Base-by-base conservation (phyloP, 2,797 vertebrate genomes). In the Typhlichthys eigenmanni region DNA sequence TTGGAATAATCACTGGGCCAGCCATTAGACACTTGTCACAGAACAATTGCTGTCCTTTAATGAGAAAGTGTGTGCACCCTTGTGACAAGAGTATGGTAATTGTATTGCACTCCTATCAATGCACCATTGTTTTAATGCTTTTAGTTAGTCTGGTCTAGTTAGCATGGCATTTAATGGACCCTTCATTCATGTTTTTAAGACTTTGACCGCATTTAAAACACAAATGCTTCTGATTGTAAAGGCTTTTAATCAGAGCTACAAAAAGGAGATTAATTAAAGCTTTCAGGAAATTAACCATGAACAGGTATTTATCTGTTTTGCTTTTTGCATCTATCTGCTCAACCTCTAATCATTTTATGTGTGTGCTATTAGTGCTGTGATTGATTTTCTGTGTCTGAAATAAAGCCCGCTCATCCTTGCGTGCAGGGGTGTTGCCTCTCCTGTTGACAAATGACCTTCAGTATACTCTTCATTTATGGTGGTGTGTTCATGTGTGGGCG, bases 301-400 rank as follows among this genome's bases (percentile, higher is more conserved):
- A 81, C 82, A 85, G 74, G 79, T 86, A 76, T 88, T 88, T 88
- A 84, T 86, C 71, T 84, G 73, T 83, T 80, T 85, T 83, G 76
- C 56, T 77, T 81, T 84, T 88, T 69, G 85, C 69, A 64, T 80
- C 69, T 77, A 64, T 68, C 76, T 85, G 73, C 80, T 78, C 72
- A 84, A 81, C 74, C 77, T 70, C 58, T 69, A 72, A 86, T 88
- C 86, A 90, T 91, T 87, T 80, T 85, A 83, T 88, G 85, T 90
- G 77, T 67, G 66, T 76, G 71, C 78, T 80, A 88, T 89, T 90
- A 89, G 75, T 54, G 62, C 29, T 1, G 50, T 86, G 85, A 88
- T 90, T 85, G 77, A 90, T 91, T 88, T 79, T 74, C 52, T 51
- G 53, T 64, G 80, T 78, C 75, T 80, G 60, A 79, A 85, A 80